phyloP scores from a whole-genome alignment of 2,113 vertebrate species.

The Xerus inauris region DNA sequence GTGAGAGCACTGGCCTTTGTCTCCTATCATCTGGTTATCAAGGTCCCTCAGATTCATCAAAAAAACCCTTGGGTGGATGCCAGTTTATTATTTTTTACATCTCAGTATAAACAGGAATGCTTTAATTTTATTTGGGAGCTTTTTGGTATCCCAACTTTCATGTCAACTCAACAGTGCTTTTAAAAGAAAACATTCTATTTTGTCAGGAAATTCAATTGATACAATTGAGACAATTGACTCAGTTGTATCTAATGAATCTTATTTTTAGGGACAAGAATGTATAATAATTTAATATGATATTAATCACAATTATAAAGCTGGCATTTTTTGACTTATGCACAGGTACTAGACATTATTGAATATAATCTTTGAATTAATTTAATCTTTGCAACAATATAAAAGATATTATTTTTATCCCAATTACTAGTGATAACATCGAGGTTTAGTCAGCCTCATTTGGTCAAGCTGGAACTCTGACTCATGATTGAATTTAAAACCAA shows the following conservation, averaged over 20 bases:
- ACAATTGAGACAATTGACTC: neutral
- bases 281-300: neutral
- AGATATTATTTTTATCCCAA: slow-evolving; percentile 1
- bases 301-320: neutral
- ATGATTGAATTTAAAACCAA: neutral
- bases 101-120: neutral
- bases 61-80: neutral
- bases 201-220: neutral
- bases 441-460: neutral
- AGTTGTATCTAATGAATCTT: neutral
- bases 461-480: neutral
- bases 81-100: neutral
- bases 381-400: neutral
- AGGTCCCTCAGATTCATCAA: neutral
- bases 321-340: neutral
- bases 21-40: neutral
- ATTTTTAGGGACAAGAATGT: neutral
- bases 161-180: neutral
- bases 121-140: neutral
- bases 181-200: neutral
- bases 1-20: neutral
- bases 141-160: neutral
- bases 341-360: neutral
- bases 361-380: neutral
- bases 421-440: neutral